Evolutionary conservation across 2,888 invertebrate species (phyloP).

Genomic region (Eulithis prunata): DNA sequence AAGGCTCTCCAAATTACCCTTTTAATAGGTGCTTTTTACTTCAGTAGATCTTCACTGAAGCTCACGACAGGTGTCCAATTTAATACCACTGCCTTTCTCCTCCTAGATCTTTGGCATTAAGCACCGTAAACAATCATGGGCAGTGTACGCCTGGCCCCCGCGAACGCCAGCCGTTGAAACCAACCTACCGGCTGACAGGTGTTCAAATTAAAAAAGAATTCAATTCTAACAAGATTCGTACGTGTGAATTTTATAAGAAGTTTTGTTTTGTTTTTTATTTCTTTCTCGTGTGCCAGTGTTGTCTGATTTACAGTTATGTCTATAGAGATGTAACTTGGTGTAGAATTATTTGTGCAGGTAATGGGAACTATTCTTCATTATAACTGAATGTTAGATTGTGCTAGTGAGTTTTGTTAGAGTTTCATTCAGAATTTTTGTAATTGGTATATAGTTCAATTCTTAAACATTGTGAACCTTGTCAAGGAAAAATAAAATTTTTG

Average conservation of each 20-base stretch:
- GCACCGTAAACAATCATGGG: constrained; percentile 77
- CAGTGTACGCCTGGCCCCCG: constrained; percentile 76
- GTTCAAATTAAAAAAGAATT: constrained; percentile 50
- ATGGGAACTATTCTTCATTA: constrained; percentile 34
- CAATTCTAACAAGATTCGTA: constrained; percentile 62
- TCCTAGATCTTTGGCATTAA: constrained; percentile 60
- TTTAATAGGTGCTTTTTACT: too few relatives aligned
- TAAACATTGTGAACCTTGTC: too few relatives aligned
- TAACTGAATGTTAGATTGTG: constrained; percentile 26
- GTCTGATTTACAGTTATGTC: constrained; percentile 26
- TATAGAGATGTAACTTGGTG: constrained; percentile 26
- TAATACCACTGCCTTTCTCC: constrained; percentile 34
- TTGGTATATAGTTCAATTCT: background rate
- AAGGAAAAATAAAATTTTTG: too few relatives aligned
- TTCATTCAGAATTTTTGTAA: background rate
- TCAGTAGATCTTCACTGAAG: constrained; percentile 48
- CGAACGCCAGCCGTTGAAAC: constrained; percentile 59
- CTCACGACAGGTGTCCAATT: constrained; percentile 40
- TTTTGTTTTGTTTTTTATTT: constrained; percentile 27
- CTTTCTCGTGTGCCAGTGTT: constrained; percentile 41
- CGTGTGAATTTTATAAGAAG: constrained; percentile 44
- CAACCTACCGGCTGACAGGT: constrained; percentile 61
- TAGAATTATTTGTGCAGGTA: constrained; percentile 38
- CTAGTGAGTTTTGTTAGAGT: constrained; percentile 5
- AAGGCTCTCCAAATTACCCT: too few relatives aligned